These are phyloP conservation scores for Pseudoatta argentina DNA, from an alignment of 1,140 invertebrate genomes.

Conservation along the genomic window DNA sequence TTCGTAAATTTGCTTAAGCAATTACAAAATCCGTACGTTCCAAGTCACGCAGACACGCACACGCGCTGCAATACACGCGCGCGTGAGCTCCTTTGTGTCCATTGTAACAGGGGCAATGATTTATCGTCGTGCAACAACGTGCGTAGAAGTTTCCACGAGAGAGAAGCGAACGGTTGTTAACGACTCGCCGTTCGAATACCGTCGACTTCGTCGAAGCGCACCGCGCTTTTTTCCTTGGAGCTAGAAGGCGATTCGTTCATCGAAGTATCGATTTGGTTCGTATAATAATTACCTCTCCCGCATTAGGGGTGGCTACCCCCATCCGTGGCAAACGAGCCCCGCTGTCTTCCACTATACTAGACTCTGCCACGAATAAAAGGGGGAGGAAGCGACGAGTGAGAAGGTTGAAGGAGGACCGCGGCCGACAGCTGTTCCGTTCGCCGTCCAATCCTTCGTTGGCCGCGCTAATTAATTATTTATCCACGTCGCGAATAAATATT, in stretches of 20 bases:
- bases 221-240: slow-evolving; percentile 63
- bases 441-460: slow-evolving; percentile 66
- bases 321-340: slow-evolving; percentile 65
- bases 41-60: background rate
- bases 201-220: slow-evolving; percentile 59
- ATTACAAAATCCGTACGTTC: slow-evolving; percentile 34
- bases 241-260: slow-evolving; percentile 77
- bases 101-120: slow-evolving; percentile 61
- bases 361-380: slow-evolving; percentile 54
- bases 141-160: slow-evolving; percentile 61
- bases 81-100: slow-evolving; percentile 41
- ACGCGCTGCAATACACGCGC: background rate
- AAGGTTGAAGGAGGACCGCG: slow-evolving; percentile 25
- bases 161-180: slow-evolving; percentile 63
- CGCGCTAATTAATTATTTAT: slow-evolving; percentile 76
- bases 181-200: slow-evolving; percentile 55
- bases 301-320: slow-evolving; percentile 82
- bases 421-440: slow-evolving; percentile 66
- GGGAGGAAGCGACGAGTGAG: slow-evolving; percentile 25
- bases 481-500: slow-evolving; percentile 71
- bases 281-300: slow-evolving; percentile 83
- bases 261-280: slow-evolving; percentile 84
- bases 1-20: slow-evolving; percentile 22
- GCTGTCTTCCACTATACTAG: slow-evolving; percentile 74
- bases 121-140: slow-evolving; percentile 63